Evolutionary conservation across 1,140 invertebrate species (phyloP), one percentile per base, ranked within the genome.

Genomic region (Macrosteles quadrilineatus): DNA sequence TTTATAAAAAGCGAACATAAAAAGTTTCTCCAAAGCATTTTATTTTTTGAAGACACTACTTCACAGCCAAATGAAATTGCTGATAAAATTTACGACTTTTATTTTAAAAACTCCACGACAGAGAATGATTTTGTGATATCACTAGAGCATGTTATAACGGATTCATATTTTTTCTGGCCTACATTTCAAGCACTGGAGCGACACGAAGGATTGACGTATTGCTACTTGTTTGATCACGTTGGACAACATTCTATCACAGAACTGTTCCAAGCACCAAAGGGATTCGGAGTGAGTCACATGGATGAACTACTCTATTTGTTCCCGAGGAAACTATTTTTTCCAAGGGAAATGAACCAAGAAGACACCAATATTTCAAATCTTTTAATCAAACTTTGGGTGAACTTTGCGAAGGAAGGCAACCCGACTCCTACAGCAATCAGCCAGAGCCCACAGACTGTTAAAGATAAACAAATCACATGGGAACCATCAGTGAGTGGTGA

Each of bases 371-470:
- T 50, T 6, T 50, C 47, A 50, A n/a, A 50, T 9, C 4, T 50
- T n/a, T 6, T 50, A 4, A 50, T 50, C n/a, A 19, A 50, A 11
- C 47, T 50, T 50, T 50, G 47, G 47, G 47, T 50, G 21, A 50
- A 50, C n/a, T 50, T 50, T 50, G 47, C 47, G n/a, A 50, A 19
- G 47, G n/a, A n/a, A 6, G n/a, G 47, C 17, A 50, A 50, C n/a
- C 47, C 47, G 17, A 50, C 47, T 19, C 47, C 47, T 23, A n/a
- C 3, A 6, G 17, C 6, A 19, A 50, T 50, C 47, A 50, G 47
- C n/a, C 4, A 23, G 17, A 50, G n/a, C 47, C 47, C 47, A 23
- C 47, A 50, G n/a, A n/a, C n/a, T 3, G n/a, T 4, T 19, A n/a
- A 11, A 19, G n/a, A 19, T n/a, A 19, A 50, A 50, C 4, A 50